Evolutionary conservation across 2,113 vertebrate species (phyloP).

Genomic region (Cavia porcellus): DNA sequence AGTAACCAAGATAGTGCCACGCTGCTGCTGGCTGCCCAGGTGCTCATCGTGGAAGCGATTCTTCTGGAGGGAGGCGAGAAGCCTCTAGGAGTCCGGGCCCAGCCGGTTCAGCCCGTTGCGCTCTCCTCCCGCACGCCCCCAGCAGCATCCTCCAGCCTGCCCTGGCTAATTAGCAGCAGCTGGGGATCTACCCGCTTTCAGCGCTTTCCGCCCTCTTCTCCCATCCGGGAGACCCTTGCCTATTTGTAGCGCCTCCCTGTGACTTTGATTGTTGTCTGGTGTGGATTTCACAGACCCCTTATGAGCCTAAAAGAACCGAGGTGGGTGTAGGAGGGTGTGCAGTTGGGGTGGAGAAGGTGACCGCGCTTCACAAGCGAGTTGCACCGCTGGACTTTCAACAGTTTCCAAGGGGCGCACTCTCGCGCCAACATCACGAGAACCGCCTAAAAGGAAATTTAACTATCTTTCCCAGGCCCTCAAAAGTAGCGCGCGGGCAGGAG

Average conservation of each 20-base stretch:
- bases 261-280: background rate
- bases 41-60: background rate
- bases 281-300: background rate
- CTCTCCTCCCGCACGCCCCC: fast-evolving
- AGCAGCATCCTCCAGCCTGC: background rate
- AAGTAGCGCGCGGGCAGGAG: background rate
- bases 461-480: background rate
- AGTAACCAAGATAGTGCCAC: fast-evolving
- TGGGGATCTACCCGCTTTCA: background rate
- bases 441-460: background rate
- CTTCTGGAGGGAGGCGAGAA: fast-evolving
- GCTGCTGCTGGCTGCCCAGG: background rate
- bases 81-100: background rate
- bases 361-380: background rate
- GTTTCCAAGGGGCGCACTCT: background rate
- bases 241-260: background rate
- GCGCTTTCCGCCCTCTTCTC: background rate
- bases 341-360: background rate
- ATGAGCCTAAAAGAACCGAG: background rate
- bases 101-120: fast-evolving
- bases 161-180: background rate
- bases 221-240: background rate
- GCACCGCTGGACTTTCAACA: no score
- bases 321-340: background rate
- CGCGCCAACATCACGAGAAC: background rate